Evolutionary conservation across 2,888 invertebrate genomes (phyloP).

Genomic region (Eurois occulta): DNA sequence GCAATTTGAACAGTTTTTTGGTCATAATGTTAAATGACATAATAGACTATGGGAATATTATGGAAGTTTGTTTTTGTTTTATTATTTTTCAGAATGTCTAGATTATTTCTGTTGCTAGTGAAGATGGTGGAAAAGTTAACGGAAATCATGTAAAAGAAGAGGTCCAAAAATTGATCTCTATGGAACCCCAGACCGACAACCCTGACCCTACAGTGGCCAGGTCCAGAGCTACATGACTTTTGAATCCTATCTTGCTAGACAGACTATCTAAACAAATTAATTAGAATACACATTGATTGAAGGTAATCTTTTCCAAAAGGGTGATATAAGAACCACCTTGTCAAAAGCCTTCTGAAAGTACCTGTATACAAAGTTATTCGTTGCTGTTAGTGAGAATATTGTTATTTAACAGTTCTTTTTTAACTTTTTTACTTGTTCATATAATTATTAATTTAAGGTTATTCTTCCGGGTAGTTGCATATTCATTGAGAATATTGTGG

Average conservation of each 20-base stretch:
- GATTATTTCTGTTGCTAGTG: not conserved
- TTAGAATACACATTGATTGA: not conserved
- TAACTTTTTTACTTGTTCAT: not conserved
- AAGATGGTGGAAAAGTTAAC: not conserved
- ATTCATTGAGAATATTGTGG: not conserved
- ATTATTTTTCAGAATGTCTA: not conserved
- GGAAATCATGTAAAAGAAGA: not conserved
- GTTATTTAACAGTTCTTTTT: not conserved
- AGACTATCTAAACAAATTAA: not conserved
- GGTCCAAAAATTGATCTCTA: not conserved
- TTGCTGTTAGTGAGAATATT: not conserved
- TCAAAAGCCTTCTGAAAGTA: conserved; percentile 1
- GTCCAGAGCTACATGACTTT: not conserved
- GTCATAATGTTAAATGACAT: not conserved
- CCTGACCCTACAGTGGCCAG: not conserved
- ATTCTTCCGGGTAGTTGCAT: not conserved
- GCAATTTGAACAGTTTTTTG: not conserved
- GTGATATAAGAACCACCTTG: not conserved
- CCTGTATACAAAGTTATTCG: not conserved
- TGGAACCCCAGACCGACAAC: not conserved
- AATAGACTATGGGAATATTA: not conserved
- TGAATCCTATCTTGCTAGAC: not conserved
- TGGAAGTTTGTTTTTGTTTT: not conserved
- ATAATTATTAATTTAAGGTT: not conserved
- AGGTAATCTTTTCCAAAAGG: not conserved